A percentile compares a stretch with the other conserved stretches of the same genome.
Evolutionary conservation across 2,797 vertebrate species (phyloP).

Genomic region (Onychomys arenicola): DNA sequence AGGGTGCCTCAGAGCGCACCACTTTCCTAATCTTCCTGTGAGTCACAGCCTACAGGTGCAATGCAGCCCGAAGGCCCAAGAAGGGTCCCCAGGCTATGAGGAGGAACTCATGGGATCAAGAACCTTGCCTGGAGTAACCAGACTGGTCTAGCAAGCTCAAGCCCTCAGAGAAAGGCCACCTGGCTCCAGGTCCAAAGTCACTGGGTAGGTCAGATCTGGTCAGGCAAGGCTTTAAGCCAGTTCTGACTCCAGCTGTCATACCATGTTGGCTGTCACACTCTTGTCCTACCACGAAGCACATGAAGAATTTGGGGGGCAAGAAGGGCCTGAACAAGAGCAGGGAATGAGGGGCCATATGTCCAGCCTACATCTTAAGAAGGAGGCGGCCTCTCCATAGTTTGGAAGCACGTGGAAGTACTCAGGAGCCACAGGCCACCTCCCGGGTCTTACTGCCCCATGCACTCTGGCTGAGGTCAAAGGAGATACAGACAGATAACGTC

Average conservation of each 20-base stretch:
- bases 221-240: neutral
- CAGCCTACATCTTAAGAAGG: neutral
- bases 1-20: neutral
- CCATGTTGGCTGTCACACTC: neutral
- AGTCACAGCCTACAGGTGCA: neutral
- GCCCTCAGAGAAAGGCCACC: neutral
- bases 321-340: neutral
- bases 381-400: neutral
- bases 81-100: neutral
- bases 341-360: neutral
- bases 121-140: neutral
- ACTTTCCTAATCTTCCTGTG: neutral
- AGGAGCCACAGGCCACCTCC: neutral
- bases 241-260: neutral
- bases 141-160: neutral
- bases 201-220: neutral
- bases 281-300: neutral
- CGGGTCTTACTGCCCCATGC: neutral
- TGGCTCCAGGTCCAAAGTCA: neutral
- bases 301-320: neutral
- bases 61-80: neutral
- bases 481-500: neutral
- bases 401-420: neutral
- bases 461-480: neutral
- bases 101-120: neutral